Percentiles rank a stretch among this genome's conserved stretches.
Conservation (phyloP, 2,888 invertebrate genomes). For the Atrina japonica region DNA sequence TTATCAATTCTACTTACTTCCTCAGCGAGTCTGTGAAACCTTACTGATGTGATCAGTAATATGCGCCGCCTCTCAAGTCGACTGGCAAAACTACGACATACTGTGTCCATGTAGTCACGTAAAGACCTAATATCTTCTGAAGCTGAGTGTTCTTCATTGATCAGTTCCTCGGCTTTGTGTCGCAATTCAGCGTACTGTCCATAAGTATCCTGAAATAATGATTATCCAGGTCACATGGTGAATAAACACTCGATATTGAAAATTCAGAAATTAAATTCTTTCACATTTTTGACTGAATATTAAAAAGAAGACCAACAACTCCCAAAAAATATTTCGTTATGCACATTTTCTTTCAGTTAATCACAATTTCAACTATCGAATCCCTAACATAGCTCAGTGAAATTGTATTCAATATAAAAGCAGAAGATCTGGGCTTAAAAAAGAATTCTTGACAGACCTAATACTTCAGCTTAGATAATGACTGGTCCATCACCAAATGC, state of each 20-base stretch:
- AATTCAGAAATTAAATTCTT: background rate
- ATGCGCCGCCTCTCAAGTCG: constrained; percentile 88
- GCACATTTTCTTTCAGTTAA: too few species aligned
- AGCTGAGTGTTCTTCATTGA: constrained; percentile 81
- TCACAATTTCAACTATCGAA: too few species aligned
- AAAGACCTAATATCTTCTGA: constrained; percentile 87
- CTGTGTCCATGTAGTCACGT: constrained; percentile 91
- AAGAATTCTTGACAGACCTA: too few species aligned
- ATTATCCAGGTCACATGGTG: too few species aligned
- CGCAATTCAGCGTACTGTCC: constrained; percentile 89
- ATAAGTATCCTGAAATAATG: constrained; percentile 85
- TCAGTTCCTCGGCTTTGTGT: constrained; percentile 86
- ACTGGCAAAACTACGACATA: constrained; percentile 89
- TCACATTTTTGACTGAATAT: background rate
- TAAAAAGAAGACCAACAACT: too few species aligned
- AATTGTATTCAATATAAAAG: too few species aligned
- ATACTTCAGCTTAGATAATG: too few species aligned
- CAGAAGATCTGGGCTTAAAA: too few species aligned
- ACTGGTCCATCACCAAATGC: too few species aligned
- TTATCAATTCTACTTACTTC: constrained; percentile 85
- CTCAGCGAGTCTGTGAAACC: constrained; percentile 88
- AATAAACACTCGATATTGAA: background rate
- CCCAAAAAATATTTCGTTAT: too few species aligned
- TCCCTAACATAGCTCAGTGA: too few species aligned
- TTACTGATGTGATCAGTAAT: constrained; percentile 87